Base-by-base conservation (phyloP, 1,140 invertebrate genomes). In the Drosophila dunni region DNA sequence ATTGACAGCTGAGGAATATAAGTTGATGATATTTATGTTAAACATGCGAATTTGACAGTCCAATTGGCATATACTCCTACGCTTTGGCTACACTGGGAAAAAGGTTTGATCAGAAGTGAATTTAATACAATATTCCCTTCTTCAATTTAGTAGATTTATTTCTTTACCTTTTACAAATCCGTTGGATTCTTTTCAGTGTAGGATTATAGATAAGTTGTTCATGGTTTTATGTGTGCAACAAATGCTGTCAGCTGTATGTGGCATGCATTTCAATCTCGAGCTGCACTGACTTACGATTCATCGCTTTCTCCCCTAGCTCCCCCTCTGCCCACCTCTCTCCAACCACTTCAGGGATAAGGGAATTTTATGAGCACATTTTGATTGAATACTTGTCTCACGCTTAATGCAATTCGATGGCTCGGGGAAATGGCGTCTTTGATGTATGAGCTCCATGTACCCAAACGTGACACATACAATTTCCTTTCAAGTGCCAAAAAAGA, bases 371-470 rank as follows among this genome's bases (percentile, higher is more conserved):
- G 29, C 34, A 51, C 24, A 40, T 33, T 54, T 51, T 65, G 62
- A 65, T 65, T 54, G 50, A 63, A 63, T 62, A 51, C 60, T 62
- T 62, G 60, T 62, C 46, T 50, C 20, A 38, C 45, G 50, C 40
- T 11, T 33, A 68, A 44, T 53, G 53, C 48, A 63, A 53, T 54
- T 66, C 24, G 20, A 40, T 60, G 10, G n/a, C 34, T 13, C 34
- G 46, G 40, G 24, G 50, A 17, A 15, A 29, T 44, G 33, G 7
- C 50, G 20, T 36, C 45, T 69, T 69, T 69, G 66, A 69, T 62
- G 62, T 51, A 65, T 57, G 68, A 50, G 33, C 46, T 34, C 13
- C 44, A 42, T 13, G 42, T 20, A 24, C 40, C n/a, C 10, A 42
- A 71, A 10, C 48, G 15, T 33, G 54, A 29, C 64, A 40, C 38